A percentile compares a stretch with the other conserved stretches of the same genome.
Conservation (phyloP, 1,140 invertebrate species). For the Drosophila navojoa region DNA sequence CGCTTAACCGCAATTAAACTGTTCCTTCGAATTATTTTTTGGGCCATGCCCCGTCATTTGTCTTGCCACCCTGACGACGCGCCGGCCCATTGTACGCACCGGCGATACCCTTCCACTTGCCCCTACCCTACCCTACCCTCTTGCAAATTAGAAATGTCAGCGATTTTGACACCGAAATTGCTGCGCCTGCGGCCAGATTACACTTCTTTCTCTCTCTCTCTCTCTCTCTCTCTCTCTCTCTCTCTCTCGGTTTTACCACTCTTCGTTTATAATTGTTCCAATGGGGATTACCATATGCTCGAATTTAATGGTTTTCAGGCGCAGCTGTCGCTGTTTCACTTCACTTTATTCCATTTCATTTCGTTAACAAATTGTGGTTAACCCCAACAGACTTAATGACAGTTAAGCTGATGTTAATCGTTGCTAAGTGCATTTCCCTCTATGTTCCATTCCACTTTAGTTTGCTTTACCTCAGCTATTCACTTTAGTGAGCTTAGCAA, state of each 20-base stretch:
- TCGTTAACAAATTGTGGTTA: background rate
- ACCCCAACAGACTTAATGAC: background rate
- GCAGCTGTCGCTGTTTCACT: constrained; percentile 45
- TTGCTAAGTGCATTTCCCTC: background rate
- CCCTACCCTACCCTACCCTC: constrained; percentile 8
- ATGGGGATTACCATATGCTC: constrained; percentile 66
- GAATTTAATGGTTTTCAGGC: constrained; percentile 57
- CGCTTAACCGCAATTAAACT: constrained; percentile 78
- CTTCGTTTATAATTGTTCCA: constrained; percentile 31
- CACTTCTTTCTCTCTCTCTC: constrained; percentile 23
- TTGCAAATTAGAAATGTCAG: constrained; percentile 78
- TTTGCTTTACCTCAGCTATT: background rate
- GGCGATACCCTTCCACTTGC: constrained; percentile 20
- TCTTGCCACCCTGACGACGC: constrained; percentile 65
- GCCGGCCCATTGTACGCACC: constrained; percentile 12
- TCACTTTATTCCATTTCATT: constrained; percentile 36
- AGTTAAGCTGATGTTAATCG: background rate
- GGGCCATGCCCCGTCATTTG: constrained; percentile 65
- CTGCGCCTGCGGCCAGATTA: constrained; percentile 58
- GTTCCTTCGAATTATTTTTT: constrained; percentile 68
- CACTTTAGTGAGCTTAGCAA: background rate
- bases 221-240: background rate
- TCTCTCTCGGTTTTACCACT: background rate
- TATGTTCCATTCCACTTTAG: background rate
- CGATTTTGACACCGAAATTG: constrained; percentile 76